phyloP scores from a whole-genome alignment of 2,797 vertebrate genomes.

The Balearica regulorum region DNA sequence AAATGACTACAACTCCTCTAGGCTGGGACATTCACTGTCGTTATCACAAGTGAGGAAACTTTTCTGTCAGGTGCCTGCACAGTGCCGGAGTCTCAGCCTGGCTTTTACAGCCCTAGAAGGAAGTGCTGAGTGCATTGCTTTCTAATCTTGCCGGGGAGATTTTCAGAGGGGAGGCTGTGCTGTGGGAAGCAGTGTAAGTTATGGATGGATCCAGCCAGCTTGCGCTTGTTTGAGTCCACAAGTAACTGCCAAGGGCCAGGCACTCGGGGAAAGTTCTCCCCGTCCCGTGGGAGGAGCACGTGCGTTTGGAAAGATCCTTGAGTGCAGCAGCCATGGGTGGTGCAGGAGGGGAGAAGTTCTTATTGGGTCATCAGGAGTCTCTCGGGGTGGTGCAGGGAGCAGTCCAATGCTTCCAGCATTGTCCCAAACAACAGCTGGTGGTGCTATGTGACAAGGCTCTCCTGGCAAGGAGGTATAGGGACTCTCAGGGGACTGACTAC shows the following conservation, averaged over 20 bases:
- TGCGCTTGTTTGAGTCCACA: neutral
- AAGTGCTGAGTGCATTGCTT: neutral
- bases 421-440: neutral
- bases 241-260: neutral
- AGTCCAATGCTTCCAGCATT: neutral
- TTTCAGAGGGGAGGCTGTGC: neutral
- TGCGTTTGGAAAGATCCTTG: neutral
- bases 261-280: neutral
- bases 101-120: constrained; percentile 13
- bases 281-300: neutral
- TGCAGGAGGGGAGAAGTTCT: neutral
- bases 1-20: neutral
- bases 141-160: neutral
- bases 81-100: neutral
- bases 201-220: neutral
- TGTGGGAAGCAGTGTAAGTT: neutral
- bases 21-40: neutral
- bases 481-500: neutral
- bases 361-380: neutral
- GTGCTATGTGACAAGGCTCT: neutral
- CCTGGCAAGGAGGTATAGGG: neutral
- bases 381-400: neutral
- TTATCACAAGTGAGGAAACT: neutral
- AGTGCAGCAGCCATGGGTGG: fast-evolving
- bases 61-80: neutral